Evolutionary conservation across 2,888 invertebrate genomes (phyloP).

Genomic region (Xiphydria camelus): DNA sequence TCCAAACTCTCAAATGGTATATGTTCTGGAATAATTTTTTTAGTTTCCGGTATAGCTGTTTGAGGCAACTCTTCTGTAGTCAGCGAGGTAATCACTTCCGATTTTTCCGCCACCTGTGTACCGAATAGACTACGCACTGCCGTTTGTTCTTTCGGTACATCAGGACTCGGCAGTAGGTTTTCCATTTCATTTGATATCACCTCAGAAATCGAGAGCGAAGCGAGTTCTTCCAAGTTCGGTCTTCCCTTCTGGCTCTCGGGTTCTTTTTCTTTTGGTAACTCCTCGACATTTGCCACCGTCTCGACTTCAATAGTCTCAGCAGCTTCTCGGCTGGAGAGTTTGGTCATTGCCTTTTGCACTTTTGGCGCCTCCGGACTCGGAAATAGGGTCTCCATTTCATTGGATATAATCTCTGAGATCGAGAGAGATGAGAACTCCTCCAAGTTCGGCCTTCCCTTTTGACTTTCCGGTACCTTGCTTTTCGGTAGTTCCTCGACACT

Average conservation of each 20-base stretch:
- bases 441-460: constrained; percentile 36
- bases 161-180: constrained; percentile 37
- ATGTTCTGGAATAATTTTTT: constrained; percentile 49
- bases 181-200: constrained; percentile 51
- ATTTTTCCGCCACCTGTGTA: constrained; percentile 52
- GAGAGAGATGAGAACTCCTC: constrained; percentile 38
- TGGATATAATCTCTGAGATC: constrained; percentile 15
- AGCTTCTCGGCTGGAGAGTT: constrained; percentile 33
- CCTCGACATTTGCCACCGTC: constrained; percentile 21
- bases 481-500: constrained; percentile 32
- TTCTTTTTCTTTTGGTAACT: constrained; percentile 20
- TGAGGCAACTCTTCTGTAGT: constrained; percentile 38
- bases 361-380: constrained; percentile 28
- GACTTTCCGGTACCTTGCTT: constrained; percentile 29
- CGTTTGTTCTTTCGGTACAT: constrained; percentile 41
- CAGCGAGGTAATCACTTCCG: constrained; percentile 40
- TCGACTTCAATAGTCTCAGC: constrained; percentile 35
- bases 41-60: constrained; percentile 34
- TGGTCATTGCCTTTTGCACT: constrained; percentile 39
- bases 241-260: constrained; percentile 24
- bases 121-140: constrained; percentile 45
- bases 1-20: constrained; percentile 56
- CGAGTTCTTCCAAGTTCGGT: constrained; percentile 32
- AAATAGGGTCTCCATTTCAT: constrained; percentile 6
- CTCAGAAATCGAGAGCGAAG: constrained; percentile 41